A percentile compares a stretch with the other conserved stretches of the same genome.
Conservation (phyloP, 2,888 invertebrate genomes). For the Maniola hyperantus region DNA sequence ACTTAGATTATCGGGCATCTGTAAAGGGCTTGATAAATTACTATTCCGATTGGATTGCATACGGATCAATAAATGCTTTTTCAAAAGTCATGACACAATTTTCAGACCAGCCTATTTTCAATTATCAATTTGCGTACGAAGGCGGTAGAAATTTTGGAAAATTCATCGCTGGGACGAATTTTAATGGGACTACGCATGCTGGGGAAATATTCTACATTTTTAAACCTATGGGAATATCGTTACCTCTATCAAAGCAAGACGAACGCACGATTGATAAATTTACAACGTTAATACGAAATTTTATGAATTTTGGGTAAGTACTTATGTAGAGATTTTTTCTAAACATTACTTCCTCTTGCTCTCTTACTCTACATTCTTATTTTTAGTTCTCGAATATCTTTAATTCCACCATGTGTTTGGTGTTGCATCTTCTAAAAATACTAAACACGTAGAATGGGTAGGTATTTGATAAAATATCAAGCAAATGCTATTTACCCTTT, state of each 20-base stretch:
- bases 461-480: too few species aligned
- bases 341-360: not conserved
- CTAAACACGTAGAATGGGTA: too few species aligned
- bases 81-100: conserved; percentile 54
- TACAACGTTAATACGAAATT: conserved; percentile 67
- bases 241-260: conserved; percentile 52
- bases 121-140: conserved; percentile 66
- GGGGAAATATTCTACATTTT: conserved; percentile 74
- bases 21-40: conserved; percentile 53
- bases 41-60: conserved; percentile 69
- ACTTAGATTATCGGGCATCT: conserved; percentile 40
- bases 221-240: conserved; percentile 60
- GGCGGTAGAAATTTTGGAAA: conserved; percentile 67
- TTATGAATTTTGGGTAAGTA: conserved; percentile 68
- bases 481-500: too few species aligned
- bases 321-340: not conserved
- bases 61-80: conserved; percentile 58
- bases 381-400: too few species aligned
- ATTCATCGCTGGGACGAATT: conserved; percentile 48
- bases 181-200: conserved; percentile 62
- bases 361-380: too few species aligned
- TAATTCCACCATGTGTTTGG: too few species aligned
- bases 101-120: conserved; percentile 61
- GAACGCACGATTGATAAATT: conserved; percentile 57
- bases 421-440: too few species aligned